Base-by-base conservation (phyloP, 1,140 invertebrate genomes). In the Bicyclus anynana region DNA sequence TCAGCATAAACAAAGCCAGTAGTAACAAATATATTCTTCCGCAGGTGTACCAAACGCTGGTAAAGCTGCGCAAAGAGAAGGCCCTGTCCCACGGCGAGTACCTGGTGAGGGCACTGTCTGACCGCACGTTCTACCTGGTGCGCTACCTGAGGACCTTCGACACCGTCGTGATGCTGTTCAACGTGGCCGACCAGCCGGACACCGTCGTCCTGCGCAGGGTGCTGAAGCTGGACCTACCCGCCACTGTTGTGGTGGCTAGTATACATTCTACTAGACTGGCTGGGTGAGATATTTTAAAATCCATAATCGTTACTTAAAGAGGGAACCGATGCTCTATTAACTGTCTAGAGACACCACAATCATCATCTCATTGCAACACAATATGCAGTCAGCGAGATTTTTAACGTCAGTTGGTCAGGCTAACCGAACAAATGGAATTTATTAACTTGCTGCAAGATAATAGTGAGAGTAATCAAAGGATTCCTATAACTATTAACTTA, bases 1-100 rank as follows among this genome's bases (percentile, higher is more conserved):
- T n/a, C n/a, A n/a, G n/a, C n/a, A n/a, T n/a, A n/a, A n/a, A n/a
- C n/a, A n/a, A n/a, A n/a, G n/a, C n/a, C n/a, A n/a, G n/a, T n/a
- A n/a, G n/a, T n/a, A n/a, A n/a, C n/a, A n/a, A n/a, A n/a, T n/a
- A n/a, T n/a, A n/a, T n/a, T n/a, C n/a, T n/a, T 48, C 27, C 62
- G 27, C 63, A 86, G 79, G 80, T 89, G 0, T 89, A 87, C 48
- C 79, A 86, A 73, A 55, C 65, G 0, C 57, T 89, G 5, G 78
- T 79, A 21, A 51, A 60, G 12, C 61, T 84, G 0, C 78, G 87
- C 5, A 74, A 76, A 38, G 63, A 77, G 42, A 63, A 66, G 18
- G 67, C 80, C 0, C 52, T 89, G 0, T 80, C 79, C 10, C 74
- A 89, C 17, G 88, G 88, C 0, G 74, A 78, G 14, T 81, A 78